These are phyloP conservation scores for Lordiphosa fenestrarum DNA, from an alignment of 2,888 invertebrate genomes.

Conservation along the genomic window DNA sequence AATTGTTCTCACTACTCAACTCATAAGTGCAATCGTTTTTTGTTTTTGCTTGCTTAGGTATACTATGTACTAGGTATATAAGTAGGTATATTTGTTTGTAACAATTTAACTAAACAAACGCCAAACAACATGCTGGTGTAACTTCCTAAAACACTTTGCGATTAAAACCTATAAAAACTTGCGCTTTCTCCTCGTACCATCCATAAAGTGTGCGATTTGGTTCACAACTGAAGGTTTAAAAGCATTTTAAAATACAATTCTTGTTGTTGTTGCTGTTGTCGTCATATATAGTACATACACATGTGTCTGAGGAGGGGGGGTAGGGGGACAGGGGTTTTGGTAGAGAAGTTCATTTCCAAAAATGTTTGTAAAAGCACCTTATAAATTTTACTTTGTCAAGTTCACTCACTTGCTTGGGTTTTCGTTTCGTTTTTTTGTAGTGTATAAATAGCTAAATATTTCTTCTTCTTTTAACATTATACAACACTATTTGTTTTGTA, in stretches of 20 bases:
- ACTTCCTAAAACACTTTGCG: conserved; percentile 46
- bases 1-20: conserved; percentile 43
- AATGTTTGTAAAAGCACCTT: conserved; percentile 67
- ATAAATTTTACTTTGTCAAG: conserved; percentile 54
- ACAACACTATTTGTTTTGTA: conserved; percentile 69
- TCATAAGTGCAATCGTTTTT: conserved; percentile 19
- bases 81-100: conserved; percentile 32
- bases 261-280: conserved; percentile 8
- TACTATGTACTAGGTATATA: conserved; percentile 14
- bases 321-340: too few relatives aligned
- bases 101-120: conserved; percentile 64
- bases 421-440: conserved; percentile 24
- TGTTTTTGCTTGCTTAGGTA: conserved; percentile 1
- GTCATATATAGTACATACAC: conserved; percentile 36
- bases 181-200: background rate
- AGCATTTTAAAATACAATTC: conserved; percentile 63
- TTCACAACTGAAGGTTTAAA: conserved; percentile 58
- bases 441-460: conserved; percentile 59
- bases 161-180: conserved; percentile 62
- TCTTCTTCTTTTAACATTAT: conserved; percentile 64
- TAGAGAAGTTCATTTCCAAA: too few relatives aligned
- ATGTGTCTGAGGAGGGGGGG: conserved; percentile 8
- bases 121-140: conserved; percentile 55
- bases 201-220: conserved; percentile 48
- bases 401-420: conserved; percentile 30